A percentile compares a stretch with the other conserved stretches of the same genome.
Conservation (phyloP, 2,888 invertebrate genomes). For the Silvanus unidentatus region DNA sequence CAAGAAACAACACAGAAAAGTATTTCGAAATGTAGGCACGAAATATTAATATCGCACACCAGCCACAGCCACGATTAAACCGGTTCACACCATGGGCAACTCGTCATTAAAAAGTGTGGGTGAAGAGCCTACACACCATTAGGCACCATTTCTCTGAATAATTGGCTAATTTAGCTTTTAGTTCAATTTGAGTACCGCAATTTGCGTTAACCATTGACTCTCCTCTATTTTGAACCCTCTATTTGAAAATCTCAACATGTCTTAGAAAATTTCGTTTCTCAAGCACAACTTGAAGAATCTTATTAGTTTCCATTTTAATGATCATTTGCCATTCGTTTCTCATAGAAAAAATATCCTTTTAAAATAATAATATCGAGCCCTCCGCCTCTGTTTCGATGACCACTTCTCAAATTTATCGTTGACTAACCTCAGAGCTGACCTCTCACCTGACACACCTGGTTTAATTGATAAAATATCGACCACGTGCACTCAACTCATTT, state of each 20-base stretch:
- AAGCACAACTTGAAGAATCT: no score
- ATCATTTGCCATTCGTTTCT: no score
- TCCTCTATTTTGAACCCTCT: no score
- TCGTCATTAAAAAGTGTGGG: constrained; percentile 5
- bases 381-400: constrained; percentile 14
- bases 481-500: constrained; percentile 34
- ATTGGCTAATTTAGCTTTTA: no score
- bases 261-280: no score
- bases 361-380: no score
- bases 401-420: constrained; percentile 22
- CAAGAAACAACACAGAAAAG: constrained; percentile 13
- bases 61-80: constrained; percentile 17
- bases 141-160: background rate
- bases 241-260: no score
- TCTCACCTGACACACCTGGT: constrained; percentile 35
- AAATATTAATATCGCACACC: constrained; percentile 23
- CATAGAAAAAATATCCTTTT: no score
- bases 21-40: constrained; percentile 23
- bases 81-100: constrained; percentile 7
- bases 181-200: no score
- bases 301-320: no score
- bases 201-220: no score
- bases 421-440: constrained; percentile 27
- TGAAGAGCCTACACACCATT: background rate
- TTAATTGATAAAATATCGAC: constrained; percentile 40